Evolutionary conservation across 2,113 vertebrate genomes (phyloP), one percentile per base, ranked within the genome.

Genomic region (Mesoclemmys tuberculata): DNA sequence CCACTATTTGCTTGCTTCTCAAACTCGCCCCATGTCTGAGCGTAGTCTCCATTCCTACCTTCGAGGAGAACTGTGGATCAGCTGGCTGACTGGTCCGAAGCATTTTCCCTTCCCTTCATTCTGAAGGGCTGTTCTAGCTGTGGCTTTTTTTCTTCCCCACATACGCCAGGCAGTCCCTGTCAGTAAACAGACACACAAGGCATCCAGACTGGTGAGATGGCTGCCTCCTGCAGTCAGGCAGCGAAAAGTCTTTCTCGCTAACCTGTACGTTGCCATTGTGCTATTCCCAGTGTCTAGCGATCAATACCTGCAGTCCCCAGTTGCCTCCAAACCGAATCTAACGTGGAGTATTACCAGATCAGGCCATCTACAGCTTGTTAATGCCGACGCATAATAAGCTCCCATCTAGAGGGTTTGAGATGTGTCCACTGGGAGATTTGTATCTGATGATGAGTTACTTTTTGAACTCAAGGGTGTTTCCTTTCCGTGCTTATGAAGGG

Each of bases 391-490:
- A 84, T 88, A 86, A 92, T 93, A 84, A 94, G 85, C 4, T 80
- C 64, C 56, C 89, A 44, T 78, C 19, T 19, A 84, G 56, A 93
- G 52, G 3, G 9, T 38, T 82, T 26, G 56, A 18, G 44, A 0
- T 68, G 54, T 85, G 93, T 82, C 35, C 93, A 49, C 19, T 85
- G 64, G 82, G 74, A 94, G 49, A 96, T 27, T 85, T 81, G 74
- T 90, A 52, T 92, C 89, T 77, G 75, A 46, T 61, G 80, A 52
- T 71, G 80, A 89, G 89, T 68, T 83, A 22, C 51, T 18, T 4
- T 81, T 10, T 85, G 0, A n/a, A 81, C 90, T 94, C n/a, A 58
- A 75, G 49, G 68, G 8, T 82, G 11, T 95, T 97, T 94, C 82
- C 85, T 88, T 0, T 80, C 41, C 26, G 3, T 90, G 89, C 88